Evolutionary conservation across 2,888 invertebrate genomes (phyloP).

Genomic region (Pheosia tremula): DNA sequence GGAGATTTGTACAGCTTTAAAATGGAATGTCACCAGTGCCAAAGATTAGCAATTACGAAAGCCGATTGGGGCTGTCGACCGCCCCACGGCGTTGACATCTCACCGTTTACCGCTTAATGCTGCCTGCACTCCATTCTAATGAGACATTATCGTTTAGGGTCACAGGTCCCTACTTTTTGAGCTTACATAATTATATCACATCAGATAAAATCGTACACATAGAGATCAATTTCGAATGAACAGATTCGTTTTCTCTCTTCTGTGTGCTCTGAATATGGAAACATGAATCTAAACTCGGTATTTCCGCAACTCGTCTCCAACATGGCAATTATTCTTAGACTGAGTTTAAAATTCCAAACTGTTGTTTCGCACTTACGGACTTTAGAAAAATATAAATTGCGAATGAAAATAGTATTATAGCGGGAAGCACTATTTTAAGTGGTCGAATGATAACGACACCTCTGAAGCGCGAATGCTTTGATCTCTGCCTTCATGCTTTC

Average conservation of each 20-base stretch:
- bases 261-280: too few species aligned
- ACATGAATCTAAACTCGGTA: too few species aligned
- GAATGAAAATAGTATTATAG: conserved; percentile 44
- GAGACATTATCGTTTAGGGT: neutral
- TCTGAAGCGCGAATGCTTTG: conserved; percentile 52
- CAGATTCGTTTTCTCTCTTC: too few species aligned
- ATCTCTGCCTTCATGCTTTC: conserved; percentile 47
- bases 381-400: conserved; percentile 28
- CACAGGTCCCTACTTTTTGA: too few species aligned
- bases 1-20: conserved; percentile 31
- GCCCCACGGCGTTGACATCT: neutral
- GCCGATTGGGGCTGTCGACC: neutral
- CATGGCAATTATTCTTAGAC: neutral
- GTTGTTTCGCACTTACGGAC: conserved; percentile 15
- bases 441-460: conserved; percentile 54
- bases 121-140: neutral
- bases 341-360: conserved; percentile 25
- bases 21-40: conserved; percentile 13
- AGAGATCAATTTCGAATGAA: too few species aligned
- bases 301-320: too few species aligned
- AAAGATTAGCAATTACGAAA: conserved; percentile 17
- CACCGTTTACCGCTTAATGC: neutral
- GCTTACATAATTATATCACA: too few species aligned
- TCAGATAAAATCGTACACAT: too few species aligned
- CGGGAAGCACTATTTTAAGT: conserved; percentile 46